These are phyloP conservation scores for Melieria picta DNA, from an alignment of 2,888 invertebrate genomes.

Conservation along the genomic window DNA sequence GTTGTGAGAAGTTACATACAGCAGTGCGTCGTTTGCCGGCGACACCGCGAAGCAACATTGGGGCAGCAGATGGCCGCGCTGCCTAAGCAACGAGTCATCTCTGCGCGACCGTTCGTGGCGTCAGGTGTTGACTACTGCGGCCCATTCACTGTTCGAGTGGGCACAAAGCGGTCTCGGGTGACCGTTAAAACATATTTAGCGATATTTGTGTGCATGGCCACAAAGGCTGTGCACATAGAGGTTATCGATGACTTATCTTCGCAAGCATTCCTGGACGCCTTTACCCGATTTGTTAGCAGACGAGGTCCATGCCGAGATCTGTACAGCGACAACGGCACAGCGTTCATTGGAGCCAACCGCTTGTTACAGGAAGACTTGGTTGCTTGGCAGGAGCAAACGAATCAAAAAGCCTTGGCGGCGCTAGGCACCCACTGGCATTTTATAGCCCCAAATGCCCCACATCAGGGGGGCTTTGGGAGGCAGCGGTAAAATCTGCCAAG, in stretches of 20 bases:
- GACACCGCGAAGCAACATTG: no score
- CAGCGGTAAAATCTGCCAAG: conserved; percentile 31
- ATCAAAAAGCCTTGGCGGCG: conserved; percentile 10
- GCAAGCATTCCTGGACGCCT: conserved; percentile 29
- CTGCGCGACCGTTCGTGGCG: no score
- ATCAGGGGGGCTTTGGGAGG: conserved; percentile 38
- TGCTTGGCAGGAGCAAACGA: conserved; percentile 10
- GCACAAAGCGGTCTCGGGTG: neutral
- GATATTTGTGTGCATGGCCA: conserved; percentile 31
- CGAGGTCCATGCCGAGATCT: conserved; percentile 28
- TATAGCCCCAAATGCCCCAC: conserved; percentile 22
- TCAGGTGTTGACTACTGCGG: no score
- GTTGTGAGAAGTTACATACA: neutral
- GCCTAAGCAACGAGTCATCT: no score
- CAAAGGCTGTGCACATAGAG: conserved; percentile 34
- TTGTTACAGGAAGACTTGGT: conserved; percentile 16
- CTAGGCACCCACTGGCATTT: conserved; percentile 25
- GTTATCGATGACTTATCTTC: conserved; percentile 30
- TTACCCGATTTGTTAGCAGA: conserved; percentile 28
- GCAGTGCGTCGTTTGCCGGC: no score
- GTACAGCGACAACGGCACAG: conserved; percentile 26
- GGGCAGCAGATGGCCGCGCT: no score
- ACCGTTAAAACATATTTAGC: conserved; percentile 15
- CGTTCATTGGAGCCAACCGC: conserved; percentile 25
- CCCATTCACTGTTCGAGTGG: no score